These are phyloP conservation scores for Myrmecophaga tridactyla DNA, from an alignment of 2,113 vertebrate species.

Conservation along the genomic window DNA sequence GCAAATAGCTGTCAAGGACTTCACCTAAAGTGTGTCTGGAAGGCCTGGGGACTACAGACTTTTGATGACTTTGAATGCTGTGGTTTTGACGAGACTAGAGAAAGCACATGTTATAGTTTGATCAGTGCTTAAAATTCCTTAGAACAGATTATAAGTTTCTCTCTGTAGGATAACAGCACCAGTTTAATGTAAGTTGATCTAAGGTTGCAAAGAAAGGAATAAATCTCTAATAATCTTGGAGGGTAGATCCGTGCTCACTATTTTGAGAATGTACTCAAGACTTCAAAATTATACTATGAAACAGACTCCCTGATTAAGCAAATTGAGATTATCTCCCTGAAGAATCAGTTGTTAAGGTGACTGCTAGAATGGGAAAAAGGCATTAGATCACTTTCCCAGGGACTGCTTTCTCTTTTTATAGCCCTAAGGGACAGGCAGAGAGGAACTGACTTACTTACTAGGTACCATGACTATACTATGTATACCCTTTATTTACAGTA, in stretches of 20 bases:
- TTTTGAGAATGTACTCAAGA: not conserved
- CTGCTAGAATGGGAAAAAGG: not conserved
- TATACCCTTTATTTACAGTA: not conserved
- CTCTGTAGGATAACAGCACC: not conserved
- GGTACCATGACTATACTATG: not conserved
- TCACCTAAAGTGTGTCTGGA: not conserved
- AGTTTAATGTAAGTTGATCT: not conserved
- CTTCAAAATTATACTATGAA: not conserved
- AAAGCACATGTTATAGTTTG: not conserved
- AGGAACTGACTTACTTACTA: not conserved
- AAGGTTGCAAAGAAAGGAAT: slow-evolving; percentile 9
- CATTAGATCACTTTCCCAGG: not conserved
- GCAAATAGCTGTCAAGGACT: not conserved
- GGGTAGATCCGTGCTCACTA: not conserved
- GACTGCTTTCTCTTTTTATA: not conserved
- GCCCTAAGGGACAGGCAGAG: not conserved
- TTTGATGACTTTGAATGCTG: slow-evolving; percentile 8
- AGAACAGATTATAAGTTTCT: not conserved
- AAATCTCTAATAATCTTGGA: not conserved
- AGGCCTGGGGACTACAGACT: not conserved
- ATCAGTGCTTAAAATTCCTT: not conserved
- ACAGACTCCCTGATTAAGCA: not conserved
- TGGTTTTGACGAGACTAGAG: not conserved
- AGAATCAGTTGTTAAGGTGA: slow-evolving; percentile 5
- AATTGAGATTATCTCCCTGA: not conserved